Base-by-base conservation (phyloP, 2,888 invertebrate species). In the Eutolmus rufibarbis region DNA sequence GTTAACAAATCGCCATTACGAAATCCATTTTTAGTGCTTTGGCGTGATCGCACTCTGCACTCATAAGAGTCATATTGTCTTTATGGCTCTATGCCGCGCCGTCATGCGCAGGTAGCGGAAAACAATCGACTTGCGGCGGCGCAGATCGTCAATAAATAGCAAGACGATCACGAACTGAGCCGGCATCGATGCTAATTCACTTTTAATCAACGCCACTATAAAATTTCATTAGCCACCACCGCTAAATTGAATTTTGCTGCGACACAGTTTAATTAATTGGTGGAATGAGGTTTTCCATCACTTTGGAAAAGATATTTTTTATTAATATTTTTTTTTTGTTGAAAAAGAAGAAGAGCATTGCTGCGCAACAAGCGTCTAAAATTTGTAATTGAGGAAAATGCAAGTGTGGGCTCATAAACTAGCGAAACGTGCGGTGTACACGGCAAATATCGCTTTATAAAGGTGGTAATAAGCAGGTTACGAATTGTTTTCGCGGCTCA, bases 1-100 rank as follows among this genome's bases (percentile, higher is more conserved):
- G 76, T 76, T 76, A 76, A 76, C 76, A 76, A 76, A 76, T 76
- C 76, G 37, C n/a, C 37, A 76, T 76, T 76, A 37, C 34, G 76
- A 76, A 76, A 76, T 76, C 19, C 76, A 76, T 34, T 40, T 40
- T 37, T 37, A 76, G 40, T 76, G 76, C 40, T 76, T 76, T 76
- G 76, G n/a, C 76, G 40, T 76, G 76, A 76, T 76, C 66, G 66
- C 28, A 66, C 66, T 40, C 40, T 23, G 28, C 23, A 66, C 9
- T 66, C 66, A 66, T 66, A 66, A 66, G 66, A 66, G 66, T 66
- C 66, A 66, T 66, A 66, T 40, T 66, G 66, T 66, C 66, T 66
- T 66, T 66, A 66, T 66, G 66, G 66, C 28, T 66, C 23, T 19
- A 66, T 23, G 28, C 66, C 23, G 66, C 66, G 66, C 66, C 28